A percentile compares a stretch with the other conserved stretches of the same genome.
Conservation (phyloP, 2,797 vertebrate species). For the Adelosebastes latens region DNA sequence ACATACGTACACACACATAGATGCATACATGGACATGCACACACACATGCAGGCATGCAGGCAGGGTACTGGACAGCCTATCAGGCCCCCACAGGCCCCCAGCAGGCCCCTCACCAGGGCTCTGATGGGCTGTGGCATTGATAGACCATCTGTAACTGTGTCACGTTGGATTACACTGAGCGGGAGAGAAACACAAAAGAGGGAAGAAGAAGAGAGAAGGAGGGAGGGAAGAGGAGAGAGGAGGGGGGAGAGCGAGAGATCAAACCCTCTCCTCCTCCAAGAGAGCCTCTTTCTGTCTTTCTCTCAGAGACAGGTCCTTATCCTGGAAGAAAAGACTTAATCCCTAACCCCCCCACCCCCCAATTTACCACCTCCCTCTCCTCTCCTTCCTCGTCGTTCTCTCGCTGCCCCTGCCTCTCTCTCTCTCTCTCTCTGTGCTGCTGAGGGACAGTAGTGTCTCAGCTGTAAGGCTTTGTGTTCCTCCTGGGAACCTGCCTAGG, state of each 20-base stretch:
- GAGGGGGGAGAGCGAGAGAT: slow-evolving; percentile 61
- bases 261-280: slow-evolving; percentile 79
- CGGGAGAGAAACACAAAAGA: slow-evolving; percentile 69
- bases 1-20: neutral
- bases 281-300: slow-evolving; percentile 66
- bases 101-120: slow-evolving; percentile 78
- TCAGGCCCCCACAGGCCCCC: slow-evolving; percentile 70
- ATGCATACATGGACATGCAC: neutral
- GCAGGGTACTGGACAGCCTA: slow-evolving; percentile 75
- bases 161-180: slow-evolving; percentile 87
- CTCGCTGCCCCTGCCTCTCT: neutral
- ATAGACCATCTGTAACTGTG: slow-evolving; percentile 91
- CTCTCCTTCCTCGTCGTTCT: slow-evolving; percentile 14
- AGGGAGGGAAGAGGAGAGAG: slow-evolving; percentile 57
- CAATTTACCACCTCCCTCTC: slow-evolving; percentile 49
- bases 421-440: slow-evolving; percentile 41
- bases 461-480: slow-evolving; percentile 77
- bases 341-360: slow-evolving; percentile 63
- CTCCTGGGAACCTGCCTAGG: slow-evolving; percentile 77
- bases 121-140: slow-evolving; percentile 86
- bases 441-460: slow-evolving; percentile 75
- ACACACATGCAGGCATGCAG: slow-evolving; percentile 25
- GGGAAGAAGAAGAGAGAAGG: slow-evolving; percentile 55
- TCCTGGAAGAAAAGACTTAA: slow-evolving; percentile 77
- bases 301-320: slow-evolving; percentile 77